phyloP scores from a whole-genome alignment of 2,797 vertebrate species.

The Kryptopterus vitreolus region DNA sequence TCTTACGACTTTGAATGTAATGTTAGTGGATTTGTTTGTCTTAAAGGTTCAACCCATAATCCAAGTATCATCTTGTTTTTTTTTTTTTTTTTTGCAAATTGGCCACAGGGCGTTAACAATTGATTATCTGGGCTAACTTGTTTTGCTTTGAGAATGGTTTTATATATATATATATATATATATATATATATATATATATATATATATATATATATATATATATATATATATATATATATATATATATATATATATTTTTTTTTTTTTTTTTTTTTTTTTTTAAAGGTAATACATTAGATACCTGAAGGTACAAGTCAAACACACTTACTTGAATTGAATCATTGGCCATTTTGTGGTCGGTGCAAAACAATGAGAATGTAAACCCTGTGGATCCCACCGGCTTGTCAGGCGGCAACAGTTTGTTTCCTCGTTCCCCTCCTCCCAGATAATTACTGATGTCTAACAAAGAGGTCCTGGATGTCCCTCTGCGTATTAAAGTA shows the following conservation, averaged over 20 bases:
- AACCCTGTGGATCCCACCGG: background rate
- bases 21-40: background rate
- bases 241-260: no score
- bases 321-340: conserved; percentile 77
- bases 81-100: conserved; percentile 2
- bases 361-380: conserved; percentile 4
- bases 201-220: no score
- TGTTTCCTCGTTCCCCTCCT: conserved; percentile 5
- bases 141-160: background rate
- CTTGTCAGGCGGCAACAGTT: conserved; percentile 15
- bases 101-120: conserved; percentile 28
- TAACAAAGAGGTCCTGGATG: conserved; percentile 32
- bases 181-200: no score
- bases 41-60: background rate
- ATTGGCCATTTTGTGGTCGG: conserved; percentile 71
- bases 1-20: background rate
- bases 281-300: background rate
- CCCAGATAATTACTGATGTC: conserved; percentile 22
- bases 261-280: no score
- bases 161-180: no score
- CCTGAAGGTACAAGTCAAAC: background rate
- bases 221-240: no score
- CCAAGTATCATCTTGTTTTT: background rate
- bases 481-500: background rate
- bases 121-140: background rate